These are phyloP conservation scores for Parazoanthus darwini DNA, from an alignment of 92 coral and sea anemone species.

Conservation along the genomic window DNA sequence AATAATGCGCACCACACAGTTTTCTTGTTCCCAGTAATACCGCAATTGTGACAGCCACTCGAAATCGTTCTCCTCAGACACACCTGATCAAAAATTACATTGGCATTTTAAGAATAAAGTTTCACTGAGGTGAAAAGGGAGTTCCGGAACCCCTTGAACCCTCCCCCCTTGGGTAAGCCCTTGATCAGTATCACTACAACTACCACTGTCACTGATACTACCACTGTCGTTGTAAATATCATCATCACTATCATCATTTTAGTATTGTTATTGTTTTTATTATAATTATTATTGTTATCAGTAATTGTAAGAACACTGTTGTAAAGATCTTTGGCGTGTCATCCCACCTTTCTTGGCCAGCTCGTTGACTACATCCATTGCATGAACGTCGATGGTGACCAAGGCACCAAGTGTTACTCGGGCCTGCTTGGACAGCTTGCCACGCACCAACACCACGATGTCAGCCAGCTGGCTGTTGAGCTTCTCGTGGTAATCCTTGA, in stretches of 20 bases:
- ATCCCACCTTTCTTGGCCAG: constrained; percentile 81
- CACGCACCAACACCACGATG: constrained; percentile 95
- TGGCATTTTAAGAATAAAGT: background rate
- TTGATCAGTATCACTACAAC: too few relatives aligned
- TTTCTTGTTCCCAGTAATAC: constrained; percentile 96
- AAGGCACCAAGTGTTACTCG: constrained; percentile 97
- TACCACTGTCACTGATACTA: too few relatives aligned
- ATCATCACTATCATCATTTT: too few relatives aligned
- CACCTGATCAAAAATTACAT: constrained; percentile 59
- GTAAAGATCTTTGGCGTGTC: too few relatives aligned
- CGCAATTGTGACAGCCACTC: constrained; percentile 99
- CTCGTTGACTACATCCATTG: constrained; percentile 97
- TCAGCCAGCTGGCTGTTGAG: constrained; percentile 91
- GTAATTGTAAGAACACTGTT: too few relatives aligned
- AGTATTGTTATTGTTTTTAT: too few relatives aligned
- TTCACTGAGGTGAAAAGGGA: background rate
- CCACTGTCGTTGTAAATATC: too few relatives aligned
- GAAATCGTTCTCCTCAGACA: constrained; percentile 94
- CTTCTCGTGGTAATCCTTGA: constrained; percentile 92
- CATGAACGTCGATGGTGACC: constrained; percentile 98
- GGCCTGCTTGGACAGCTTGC: constrained; percentile 97
- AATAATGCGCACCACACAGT: constrained; percentile 91
- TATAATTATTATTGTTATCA: too few relatives aligned
- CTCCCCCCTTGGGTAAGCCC: too few relatives aligned
- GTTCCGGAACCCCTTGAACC: too few relatives aligned